phyloP scores from a whole-genome alignment of 1,140 invertebrate genomes.

The Meloidogyne hapla region DNA sequence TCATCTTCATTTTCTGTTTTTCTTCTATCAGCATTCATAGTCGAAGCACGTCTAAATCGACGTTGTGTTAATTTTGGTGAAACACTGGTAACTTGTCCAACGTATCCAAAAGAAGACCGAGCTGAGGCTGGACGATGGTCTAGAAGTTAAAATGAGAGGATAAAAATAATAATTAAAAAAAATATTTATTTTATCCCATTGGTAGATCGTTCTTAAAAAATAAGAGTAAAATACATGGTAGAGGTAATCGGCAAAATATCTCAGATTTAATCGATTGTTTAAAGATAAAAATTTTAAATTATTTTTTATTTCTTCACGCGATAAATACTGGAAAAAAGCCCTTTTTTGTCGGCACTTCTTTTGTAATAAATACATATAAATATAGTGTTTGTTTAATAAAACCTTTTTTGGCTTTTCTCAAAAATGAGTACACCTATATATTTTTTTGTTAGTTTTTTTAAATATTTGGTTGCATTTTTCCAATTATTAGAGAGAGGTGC shows the following conservation, averaged over 20 bases:
- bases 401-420: background rate
- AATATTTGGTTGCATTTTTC: background rate
- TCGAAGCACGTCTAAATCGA: background rate
- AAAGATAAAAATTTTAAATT: too few relatives aligned
- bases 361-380: conserved; percentile 1
- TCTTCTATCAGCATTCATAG: background rate
- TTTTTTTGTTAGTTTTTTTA: background rate
- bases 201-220: too few relatives aligned
- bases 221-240: too few relatives aligned
- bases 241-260: too few relatives aligned
- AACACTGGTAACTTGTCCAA: background rate
- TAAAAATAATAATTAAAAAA: too few relatives aligned
- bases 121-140: background rate
- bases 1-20: background rate
- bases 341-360: background rate
- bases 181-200: too few relatives aligned
- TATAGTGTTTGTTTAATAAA: background rate
- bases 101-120: background rate
- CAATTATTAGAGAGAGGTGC: conserved; percentile 2
- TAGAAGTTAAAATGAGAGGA: background rate
- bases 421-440: background rate
- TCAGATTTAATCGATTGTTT: too few relatives aligned
- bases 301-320: too few relatives aligned
- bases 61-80: background rate
- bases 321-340: background rate